A percentile compares a stretch with the other conserved stretches of the same genome.
Evolutionary conservation across 2,797 vertebrate species (phyloP).

Genomic region (Spondyliosoma cantharus): DNA sequence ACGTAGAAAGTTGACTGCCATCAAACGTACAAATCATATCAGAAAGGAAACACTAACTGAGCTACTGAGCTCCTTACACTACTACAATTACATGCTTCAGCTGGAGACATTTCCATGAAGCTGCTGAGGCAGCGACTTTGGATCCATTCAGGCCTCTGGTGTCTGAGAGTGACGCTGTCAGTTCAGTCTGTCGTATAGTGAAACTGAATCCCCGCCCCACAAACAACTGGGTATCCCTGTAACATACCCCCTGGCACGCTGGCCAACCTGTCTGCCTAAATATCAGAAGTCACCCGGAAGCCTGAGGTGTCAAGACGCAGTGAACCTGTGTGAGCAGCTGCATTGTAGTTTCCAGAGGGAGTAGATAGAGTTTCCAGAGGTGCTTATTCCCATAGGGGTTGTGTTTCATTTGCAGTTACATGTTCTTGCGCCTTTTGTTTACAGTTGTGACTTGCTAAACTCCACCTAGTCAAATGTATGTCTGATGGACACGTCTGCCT

Average conservation of each 20-base stretch:
- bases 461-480: slow-evolving; percentile 20
- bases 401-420: slow-evolving; percentile 59
- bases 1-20: slow-evolving; percentile 29
- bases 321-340: slow-evolving; percentile 63
- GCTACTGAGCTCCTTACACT: slow-evolving; percentile 11
- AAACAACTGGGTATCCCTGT: slow-evolving; percentile 50
- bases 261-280: slow-evolving; percentile 40
- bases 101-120: slow-evolving; percentile 35
- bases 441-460: slow-evolving; percentile 19
- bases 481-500: slow-evolving; percentile 3
- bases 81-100: slow-evolving; percentile 46
- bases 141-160: slow-evolving; percentile 30
- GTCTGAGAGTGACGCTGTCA: slow-evolving; percentile 36
- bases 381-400: slow-evolving; percentile 68
- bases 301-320: slow-evolving; percentile 39
- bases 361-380: slow-evolving; percentile 57
- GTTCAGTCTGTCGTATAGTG: slow-evolving; percentile 31
- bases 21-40: slow-evolving; percentile 46
- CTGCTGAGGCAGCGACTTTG: slow-evolving; percentile 54
- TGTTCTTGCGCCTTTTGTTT: slow-evolving; percentile 55
- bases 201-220: slow-evolving; percentile 36
- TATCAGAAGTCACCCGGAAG: slow-evolving; percentile 59
- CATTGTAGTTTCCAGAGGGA: slow-evolving; percentile 62
- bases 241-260: slow-evolving; percentile 36
- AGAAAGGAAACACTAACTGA: slow-evolving; percentile 3